These are phyloP conservation scores for Caenorhabditis brenneri DNA, from an alignment of 1,140 invertebrate species.

Conservation along the genomic window DNA sequence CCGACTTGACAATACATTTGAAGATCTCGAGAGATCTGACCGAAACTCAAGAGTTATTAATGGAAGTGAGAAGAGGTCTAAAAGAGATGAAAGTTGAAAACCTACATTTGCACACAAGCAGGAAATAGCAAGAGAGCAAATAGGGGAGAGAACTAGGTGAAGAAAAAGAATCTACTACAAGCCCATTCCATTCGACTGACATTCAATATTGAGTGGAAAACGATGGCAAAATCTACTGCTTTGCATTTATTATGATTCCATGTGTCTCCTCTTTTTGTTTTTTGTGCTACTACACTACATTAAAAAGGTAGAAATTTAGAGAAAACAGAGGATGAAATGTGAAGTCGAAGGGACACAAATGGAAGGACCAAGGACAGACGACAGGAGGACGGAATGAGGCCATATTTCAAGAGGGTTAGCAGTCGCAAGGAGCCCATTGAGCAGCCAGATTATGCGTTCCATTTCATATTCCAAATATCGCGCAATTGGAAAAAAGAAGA, in stretches of 20 bases:
- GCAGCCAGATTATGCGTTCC: slow-evolving; percentile 24
- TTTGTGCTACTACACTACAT: not conserved
- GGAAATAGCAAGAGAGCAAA: slow-evolving; percentile 25
- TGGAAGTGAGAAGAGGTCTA: not conserved
- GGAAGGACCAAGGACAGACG: slow-evolving; percentile 6
- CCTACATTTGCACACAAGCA: not conserved
- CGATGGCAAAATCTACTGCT: slow-evolving; percentile 18
- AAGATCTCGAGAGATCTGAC: not conserved
- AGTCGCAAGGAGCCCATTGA: slow-evolving; percentile 6
- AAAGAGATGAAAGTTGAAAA: slow-evolving; percentile 6
- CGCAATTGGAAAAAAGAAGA: not conserved
- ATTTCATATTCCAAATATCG: not conserved
- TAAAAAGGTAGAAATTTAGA: slow-evolving; percentile 6
- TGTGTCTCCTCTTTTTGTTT: slow-evolving; percentile 2
- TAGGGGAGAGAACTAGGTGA: not conserved
- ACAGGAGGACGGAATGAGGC: slow-evolving; percentile 15
- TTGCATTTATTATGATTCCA: slow-evolving; percentile 42
- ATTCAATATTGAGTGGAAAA: slow-evolving; percentile 24
- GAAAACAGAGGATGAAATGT: not conserved
- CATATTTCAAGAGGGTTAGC: slow-evolving; percentile 41
- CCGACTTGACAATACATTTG: not conserved
- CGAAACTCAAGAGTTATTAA: slow-evolving; percentile 36
- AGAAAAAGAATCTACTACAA: slow-evolving; percentile 8
- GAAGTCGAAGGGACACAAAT: not conserved
- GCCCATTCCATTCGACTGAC: not conserved